These are phyloP conservation scores for Clavelina lepadiformis DNA, from an alignment of 23 tunicate species.

Conservation along the genomic window DNA sequence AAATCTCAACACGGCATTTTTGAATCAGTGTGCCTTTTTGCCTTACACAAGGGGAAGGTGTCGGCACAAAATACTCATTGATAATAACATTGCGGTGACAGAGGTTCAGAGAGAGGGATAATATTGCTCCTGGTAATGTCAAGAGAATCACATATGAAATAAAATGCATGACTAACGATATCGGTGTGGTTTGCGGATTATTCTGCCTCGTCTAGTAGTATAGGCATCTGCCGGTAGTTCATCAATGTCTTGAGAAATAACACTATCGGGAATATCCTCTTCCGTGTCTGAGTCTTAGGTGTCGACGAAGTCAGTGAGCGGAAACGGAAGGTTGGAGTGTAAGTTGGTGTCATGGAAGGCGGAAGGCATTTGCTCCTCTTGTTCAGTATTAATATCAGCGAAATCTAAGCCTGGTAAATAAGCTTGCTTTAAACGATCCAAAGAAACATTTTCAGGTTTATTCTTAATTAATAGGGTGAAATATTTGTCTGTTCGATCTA, in stretches of 20 bases:
- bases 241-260: no score
- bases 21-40: not conserved
- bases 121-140: not conserved
- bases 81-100: not conserved
- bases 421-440: slow-evolving; percentile 34
- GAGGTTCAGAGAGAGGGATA: not conserved
- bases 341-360: not conserved
- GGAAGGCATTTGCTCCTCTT: not conserved
- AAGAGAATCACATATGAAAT: not conserved
- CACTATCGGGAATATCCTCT: no score
- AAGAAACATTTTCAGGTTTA: slow-evolving; percentile 12
- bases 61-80: not conserved
- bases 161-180: not conserved
- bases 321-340: not conserved
- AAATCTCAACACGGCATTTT: not conserved
- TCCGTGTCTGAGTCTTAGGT: no score
- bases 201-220: not conserved
- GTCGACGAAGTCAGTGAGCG: no score
- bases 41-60: not conserved
- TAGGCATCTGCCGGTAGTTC: no score
- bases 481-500: slow-evolving; percentile 8
- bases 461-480: slow-evolving; percentile 8
- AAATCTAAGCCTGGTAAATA: no score
- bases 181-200: not conserved
- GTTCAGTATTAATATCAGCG: not conserved